Base-by-base conservation (phyloP, 2,797 vertebrate species). In the Nyctibius grandis region DNA sequence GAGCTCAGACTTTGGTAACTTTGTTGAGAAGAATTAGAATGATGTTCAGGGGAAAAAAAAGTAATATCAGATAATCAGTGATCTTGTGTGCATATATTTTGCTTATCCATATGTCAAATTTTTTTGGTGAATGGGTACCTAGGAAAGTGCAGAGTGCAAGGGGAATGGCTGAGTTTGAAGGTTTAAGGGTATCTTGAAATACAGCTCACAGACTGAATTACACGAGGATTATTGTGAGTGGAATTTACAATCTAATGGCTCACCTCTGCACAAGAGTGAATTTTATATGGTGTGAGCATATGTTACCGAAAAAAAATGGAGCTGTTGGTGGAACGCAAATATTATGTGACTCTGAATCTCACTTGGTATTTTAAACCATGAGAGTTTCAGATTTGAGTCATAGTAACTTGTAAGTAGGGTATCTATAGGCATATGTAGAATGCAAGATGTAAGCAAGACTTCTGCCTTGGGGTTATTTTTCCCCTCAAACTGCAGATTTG, bases 361-460 rank as follows among this genome's bases (percentile, higher is more conserved):
- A 42, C 65, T 91, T 86, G 36, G 51, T 95, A 64, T 96, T 95
- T 95, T 88, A 89, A 96, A 85, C 67, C 45, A 50, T 33, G 36
- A 69, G 48, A 91, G 70, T 93, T 96, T 95, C 92, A 82, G 91
- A 57, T 92, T 69, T 96, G 95, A 97, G 89, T 95, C 91, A 91
- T n/a, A 47, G 5, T 70, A 82, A 84, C 70, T 70, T 47, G 38
- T 40, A 75, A 90, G 48, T 74, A 88, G 54, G 42, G 67, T 7
- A 36, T 20, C 28, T 33, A 5, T 44, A 19, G 23, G 36, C 60
- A 75, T 57, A n/a, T 33, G 19, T 36, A 73, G 33, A 44, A 50
- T 3, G 1, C 18, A 63, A 34, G 47, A 40, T 76, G 21, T 82
- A 75, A 78, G 74, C 44, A 70, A 60, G 56, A 3, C 48, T 85